Conservation (phyloP, 2,797 vertebrate genomes). For the Sebastes aleutianus region DNA sequence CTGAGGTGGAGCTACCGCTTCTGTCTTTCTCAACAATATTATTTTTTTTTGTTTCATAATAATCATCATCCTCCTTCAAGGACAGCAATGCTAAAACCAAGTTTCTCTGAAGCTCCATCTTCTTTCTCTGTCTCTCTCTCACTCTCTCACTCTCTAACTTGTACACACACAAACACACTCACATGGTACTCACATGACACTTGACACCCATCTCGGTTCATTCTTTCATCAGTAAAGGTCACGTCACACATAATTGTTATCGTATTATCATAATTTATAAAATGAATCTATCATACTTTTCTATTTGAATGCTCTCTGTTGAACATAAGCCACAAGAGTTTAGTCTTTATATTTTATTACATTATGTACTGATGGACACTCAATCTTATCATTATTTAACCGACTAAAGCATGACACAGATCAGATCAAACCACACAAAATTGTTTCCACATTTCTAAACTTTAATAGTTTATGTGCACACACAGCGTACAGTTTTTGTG, state of each 20-base stretch:
- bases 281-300: not conserved
- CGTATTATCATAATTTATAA: not conserved
- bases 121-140: not conserved
- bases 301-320: not conserved
- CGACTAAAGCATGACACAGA: not conserved
- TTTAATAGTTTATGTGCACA: not conserved
- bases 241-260: not conserved
- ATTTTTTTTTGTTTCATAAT: not conserved
- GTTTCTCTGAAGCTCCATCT: not conserved
- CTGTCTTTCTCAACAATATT: not conserved
- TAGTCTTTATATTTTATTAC: not conserved
- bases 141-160: not conserved
- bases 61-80: not conserved
- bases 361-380: not conserved
- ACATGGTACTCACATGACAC: not conserved
- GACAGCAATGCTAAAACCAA: not conserved
- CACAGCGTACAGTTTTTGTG: not conserved
- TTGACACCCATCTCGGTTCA: not conserved
- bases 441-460: not conserved
- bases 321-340: not conserved
- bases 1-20: not conserved
- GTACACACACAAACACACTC: not conserved
- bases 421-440: not conserved
- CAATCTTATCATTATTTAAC: not conserved
- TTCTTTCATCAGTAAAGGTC: not conserved